Evolutionary conservation across 2,888 invertebrate species (phyloP).

Genomic region (Entomobrya multifasciata): DNA sequence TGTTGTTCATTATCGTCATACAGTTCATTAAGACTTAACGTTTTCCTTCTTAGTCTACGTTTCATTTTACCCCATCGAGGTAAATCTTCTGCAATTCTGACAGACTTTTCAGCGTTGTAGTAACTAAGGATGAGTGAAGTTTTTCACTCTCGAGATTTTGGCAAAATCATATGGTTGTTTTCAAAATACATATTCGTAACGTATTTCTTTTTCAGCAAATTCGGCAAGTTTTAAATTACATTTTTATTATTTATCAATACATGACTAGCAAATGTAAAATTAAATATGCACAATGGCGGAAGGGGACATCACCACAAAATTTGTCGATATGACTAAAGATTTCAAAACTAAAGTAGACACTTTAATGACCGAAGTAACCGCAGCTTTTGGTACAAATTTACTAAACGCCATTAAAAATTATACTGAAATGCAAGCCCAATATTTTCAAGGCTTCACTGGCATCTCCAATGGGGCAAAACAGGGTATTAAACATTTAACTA

Average conservation of each 20-base stretch:
- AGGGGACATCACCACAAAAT: constrained; percentile 32
- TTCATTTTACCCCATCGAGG: constrained; percentile 64
- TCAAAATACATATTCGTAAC: too few species aligned
- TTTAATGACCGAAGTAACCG: constrained; percentile 40
- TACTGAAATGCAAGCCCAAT: constrained; percentile 38
- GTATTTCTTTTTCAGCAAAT: too few species aligned
- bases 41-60: constrained; percentile 36
- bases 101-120: constrained; percentile 66
- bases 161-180: too few species aligned
- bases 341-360: constrained; percentile 48
- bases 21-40: constrained; percentile 43
- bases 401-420: constrained; percentile 47
- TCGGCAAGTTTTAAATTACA: too few species aligned
- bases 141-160: too few species aligned
- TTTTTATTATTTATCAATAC: too few species aligned
- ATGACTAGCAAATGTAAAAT: too few species aligned
- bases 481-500: too few species aligned
- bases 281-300: constrained; percentile 32
- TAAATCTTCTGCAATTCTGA: constrained; percentile 66
- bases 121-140: too few species aligned
- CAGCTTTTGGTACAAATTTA: constrained; percentile 2
- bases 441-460: constrained; percentile 31
- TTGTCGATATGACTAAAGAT: constrained; percentile 47
- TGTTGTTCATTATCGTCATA: constrained; percentile 26
- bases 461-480: constrained; percentile 26